Evolutionary conservation across 1,140 invertebrate species (phyloP).

Genomic region (Orius laevigatus): DNA sequence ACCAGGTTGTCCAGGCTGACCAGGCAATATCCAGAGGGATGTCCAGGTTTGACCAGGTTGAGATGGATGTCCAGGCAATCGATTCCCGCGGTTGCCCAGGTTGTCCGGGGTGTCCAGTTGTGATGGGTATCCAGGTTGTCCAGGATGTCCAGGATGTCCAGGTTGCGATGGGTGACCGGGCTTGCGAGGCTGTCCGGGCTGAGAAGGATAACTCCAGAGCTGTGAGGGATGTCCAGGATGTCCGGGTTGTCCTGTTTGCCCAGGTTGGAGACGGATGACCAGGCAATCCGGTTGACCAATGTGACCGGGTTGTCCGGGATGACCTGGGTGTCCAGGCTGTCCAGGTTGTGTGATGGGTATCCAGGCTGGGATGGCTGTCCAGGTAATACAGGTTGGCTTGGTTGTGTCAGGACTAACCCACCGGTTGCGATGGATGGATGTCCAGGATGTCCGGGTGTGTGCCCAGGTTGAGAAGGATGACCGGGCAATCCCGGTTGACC

Average conservation of each 20-base stretch:
- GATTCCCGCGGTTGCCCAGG: conserved; percentile 19
- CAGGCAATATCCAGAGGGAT: conserved; percentile 17
- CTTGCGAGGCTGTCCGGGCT: conserved; percentile 11
- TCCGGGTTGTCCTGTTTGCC: too few relatives aligned
- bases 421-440: too few relatives aligned
- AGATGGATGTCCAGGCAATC: conserved; percentile 16
- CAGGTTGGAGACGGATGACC: too few relatives aligned
- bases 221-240: too few relatives aligned
- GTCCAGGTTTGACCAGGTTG: conserved; percentile 22
- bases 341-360: conserved; percentile 11
- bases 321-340: conserved; percentile 19
- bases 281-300: conserved; percentile 10
- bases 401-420: too few relatives aligned
- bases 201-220: conserved; percentile 16
- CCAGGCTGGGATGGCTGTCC: conserved; percentile 21
- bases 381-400: conserved; percentile 20
- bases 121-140: conserved; percentile 21
- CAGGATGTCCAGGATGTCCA: conserved; percentile 16
- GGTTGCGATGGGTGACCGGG: conserved; percentile 11
- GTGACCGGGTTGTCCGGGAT: conserved; percentile 16
- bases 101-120: conserved; percentile 15
- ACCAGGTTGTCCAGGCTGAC: conserved; percentile 20
- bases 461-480: conserved; percentile 18
- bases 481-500: conserved; percentile 18
- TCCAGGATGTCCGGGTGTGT: conserved; percentile 11